Base-by-base conservation (phyloP, 2,113 vertebrate species). In the Thunnus maccoyii region DNA sequence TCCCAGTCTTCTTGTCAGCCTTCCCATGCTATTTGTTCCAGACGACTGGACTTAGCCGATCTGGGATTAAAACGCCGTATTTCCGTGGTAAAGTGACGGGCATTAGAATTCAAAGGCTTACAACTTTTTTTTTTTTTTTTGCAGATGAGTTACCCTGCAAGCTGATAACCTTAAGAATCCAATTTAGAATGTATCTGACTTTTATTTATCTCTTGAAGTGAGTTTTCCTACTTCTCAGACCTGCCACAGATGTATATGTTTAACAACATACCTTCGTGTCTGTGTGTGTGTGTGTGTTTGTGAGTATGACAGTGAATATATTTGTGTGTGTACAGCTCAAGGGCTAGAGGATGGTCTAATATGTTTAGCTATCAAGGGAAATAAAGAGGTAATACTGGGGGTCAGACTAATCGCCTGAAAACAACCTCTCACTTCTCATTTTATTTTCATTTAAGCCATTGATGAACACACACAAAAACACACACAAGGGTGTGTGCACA, bases 1-100 rank as follows among this genome's bases (percentile, higher is more conserved):
- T 54, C 50, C 56, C 76, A 25, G 2, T 90, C 79, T 70, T 78
- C 83, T 75, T 90, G 91, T 93, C 90, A 90, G 84, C 70, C 61
- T 86, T 88, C 82, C 76, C 72, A 68, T 86, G 80, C 79, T 83
- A 87, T 91, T 93, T 92, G 89, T 93, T 94, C 88, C 90, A 88
- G 78, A 30, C 46, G 76, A 64, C 71, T 91, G 86, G 75, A 79
- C 8, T 92, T 68, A 86, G 85, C 84, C 56, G 78, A 93, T 93
- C 85, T 87, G 64, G 91, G 90, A 93, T 94, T 91, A 92, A 92
- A 91, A 89, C 27, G 66, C 50, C 7, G 79, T 82, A 88, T 91
- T 87, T 93, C 67, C 17, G 56, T 78, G 76, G 85, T 72, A 75
- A 89, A 86, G 83, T 91, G 83, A 84, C n/a, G 46, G 75, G 76